Conservation (phyloP, 2,797 vertebrate genomes). For the Acipenser transmontanus region DNA sequence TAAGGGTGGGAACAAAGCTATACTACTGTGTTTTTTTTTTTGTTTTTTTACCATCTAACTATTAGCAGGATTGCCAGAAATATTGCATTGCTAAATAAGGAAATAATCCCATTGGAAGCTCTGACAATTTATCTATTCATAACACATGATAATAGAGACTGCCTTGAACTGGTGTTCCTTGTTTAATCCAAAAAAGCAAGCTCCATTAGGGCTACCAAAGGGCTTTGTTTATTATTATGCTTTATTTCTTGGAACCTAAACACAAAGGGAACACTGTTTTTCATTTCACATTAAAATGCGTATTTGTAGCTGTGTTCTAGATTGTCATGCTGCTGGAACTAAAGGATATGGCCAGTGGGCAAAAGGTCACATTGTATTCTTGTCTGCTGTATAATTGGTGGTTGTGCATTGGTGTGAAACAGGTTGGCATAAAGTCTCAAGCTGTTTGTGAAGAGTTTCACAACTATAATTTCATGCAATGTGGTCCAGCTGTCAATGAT, state of each 20-base stretch:
- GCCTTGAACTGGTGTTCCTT: slow-evolving; percentile 4
- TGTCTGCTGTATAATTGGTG: slow-evolving; percentile 45
- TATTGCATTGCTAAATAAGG: slow-evolving; percentile 7
- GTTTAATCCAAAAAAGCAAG: not conserved
- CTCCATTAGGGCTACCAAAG: slow-evolving; percentile 8
- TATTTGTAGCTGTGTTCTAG: slow-evolving; percentile 37
- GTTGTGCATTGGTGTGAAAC: slow-evolving; percentile 55
- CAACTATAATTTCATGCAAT: slow-evolving; percentile 45
- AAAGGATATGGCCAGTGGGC: slow-evolving; percentile 5
- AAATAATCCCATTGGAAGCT: not conserved
- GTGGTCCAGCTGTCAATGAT: slow-evolving; percentile 36
- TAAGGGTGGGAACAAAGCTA: slow-evolving; percentile 42
- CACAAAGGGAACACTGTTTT: slow-evolving; percentile 12
- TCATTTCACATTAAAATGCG: not conserved
- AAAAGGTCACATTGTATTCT: not conserved
- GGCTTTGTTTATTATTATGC: slow-evolving; percentile 10
- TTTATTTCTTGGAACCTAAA: not conserved
- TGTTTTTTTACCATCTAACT: slow-evolving; percentile 11
- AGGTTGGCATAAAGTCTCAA: slow-evolving; percentile 37
- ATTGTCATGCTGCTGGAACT: not conserved
- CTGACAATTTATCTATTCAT: slow-evolving; percentile 17
- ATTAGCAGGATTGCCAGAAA: slow-evolving; percentile 10
- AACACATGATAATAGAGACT: not conserved
- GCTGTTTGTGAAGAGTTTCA: slow-evolving; percentile 34
- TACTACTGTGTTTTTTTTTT: slow-evolving; percentile 12